Base-by-base conservation (phyloP, 2,888 invertebrate genomes). In the Drepanosiphum platanoidis region DNA sequence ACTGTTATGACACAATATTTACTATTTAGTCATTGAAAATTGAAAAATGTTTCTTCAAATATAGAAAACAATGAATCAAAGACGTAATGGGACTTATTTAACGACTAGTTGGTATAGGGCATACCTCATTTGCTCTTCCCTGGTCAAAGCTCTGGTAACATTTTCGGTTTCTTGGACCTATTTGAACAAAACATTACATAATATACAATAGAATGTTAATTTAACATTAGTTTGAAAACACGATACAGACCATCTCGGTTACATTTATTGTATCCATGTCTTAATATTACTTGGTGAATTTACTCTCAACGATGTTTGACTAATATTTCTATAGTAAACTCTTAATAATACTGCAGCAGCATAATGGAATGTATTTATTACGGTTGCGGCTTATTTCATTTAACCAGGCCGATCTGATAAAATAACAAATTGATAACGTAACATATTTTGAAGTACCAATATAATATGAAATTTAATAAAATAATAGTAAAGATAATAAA, bases 71-170 rank as follows among this genome's bases (percentile, higher is more conserved):
- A n/a, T n/a, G n/a, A n/a, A n/a, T n/a, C n/a, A n/a, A n/a, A n/a
- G n/a, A n/a, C n/a, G n/a, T n/a, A n/a, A n/a, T n/a, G n/a, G n/a
- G n/a, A n/a, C n/a, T n/a, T n/a, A n/a, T n/a, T n/a, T n/a, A n/a
- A n/a, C n/a, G n/a, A n/a, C n/a, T n/a, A n/a, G n/a, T n/a, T n/a
- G n/a, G n/a, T n/a, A n/a, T n/a, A n/a, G n/a, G n/a, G 22, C 13
- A 52, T 84, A 84, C 84, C 77, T 84, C 36, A 84, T 70, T 84
- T 66, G 64, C 32, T 84, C 84, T 84, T 84, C 84, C 9, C 58
- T 46, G 27, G 84, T 84, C 30, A 84, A 11, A 36, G 42, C 18
- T 72, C 39, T 83, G 9, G 84, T 70, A n/a, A 36, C n/a, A 77
- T 84, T 77, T 58, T 84, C 58, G 9, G 9, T 39, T n/a, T n/a